Percentiles rank a stretch among this genome's conserved stretches.
These are phyloP conservation scores for Digitonthophagus gazella DNA, from an alignment of 2,888 invertebrate species.

Conservation along the genomic window DNA sequence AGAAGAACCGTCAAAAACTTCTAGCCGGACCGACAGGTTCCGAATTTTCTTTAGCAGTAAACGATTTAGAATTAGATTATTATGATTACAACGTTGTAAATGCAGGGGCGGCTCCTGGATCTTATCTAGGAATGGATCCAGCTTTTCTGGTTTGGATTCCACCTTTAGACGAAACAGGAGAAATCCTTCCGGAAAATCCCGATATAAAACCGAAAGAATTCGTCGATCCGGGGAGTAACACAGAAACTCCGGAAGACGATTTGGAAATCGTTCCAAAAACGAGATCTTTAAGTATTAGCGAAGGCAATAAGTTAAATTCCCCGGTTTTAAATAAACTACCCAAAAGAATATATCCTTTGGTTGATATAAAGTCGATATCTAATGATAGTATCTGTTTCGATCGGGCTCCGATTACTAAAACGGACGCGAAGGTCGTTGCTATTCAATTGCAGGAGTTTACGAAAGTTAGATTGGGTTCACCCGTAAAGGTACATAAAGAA, in stretches of 20 bases:
- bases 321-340: slow-evolving; percentile 36
- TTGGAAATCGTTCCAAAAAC: slow-evolving; percentile 51
- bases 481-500: slow-evolving; percentile 50
- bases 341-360: slow-evolving; percentile 39
- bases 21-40: slow-evolving; percentile 62
- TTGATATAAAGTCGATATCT: slow-evolving; percentile 33
- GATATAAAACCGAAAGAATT: slow-evolving; percentile 44
- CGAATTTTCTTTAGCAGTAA: slow-evolving; percentile 73
- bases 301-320: slow-evolving; percentile 32
- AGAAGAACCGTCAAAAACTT: slow-evolving; percentile 68
- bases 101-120: slow-evolving; percentile 79
- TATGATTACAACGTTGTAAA: slow-evolving; percentile 88
- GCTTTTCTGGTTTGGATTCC: slow-evolving; percentile 87
- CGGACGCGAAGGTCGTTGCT: slow-evolving; percentile 32
- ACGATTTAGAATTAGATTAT: slow-evolving; percentile 80
- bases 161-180: slow-evolving; percentile 67
- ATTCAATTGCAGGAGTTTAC: slow-evolving; percentile 44
- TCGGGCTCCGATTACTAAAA: slow-evolving; percentile 36
- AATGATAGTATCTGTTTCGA: slow-evolving; percentile 32
- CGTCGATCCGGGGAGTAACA: slow-evolving; percentile 65
- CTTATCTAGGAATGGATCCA: slow-evolving; percentile 86
- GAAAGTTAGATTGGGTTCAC: slow-evolving; percentile 32
- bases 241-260: slow-evolving; percentile 63
- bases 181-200: slow-evolving; percentile 60
- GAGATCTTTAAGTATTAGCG: slow-evolving; percentile 33